Percentiles rank a stretch among this genome's conserved stretches.
phyloP scores from a whole-genome alignment of 2,888 invertebrate genomes.

The Clunio marinus region DNA sequence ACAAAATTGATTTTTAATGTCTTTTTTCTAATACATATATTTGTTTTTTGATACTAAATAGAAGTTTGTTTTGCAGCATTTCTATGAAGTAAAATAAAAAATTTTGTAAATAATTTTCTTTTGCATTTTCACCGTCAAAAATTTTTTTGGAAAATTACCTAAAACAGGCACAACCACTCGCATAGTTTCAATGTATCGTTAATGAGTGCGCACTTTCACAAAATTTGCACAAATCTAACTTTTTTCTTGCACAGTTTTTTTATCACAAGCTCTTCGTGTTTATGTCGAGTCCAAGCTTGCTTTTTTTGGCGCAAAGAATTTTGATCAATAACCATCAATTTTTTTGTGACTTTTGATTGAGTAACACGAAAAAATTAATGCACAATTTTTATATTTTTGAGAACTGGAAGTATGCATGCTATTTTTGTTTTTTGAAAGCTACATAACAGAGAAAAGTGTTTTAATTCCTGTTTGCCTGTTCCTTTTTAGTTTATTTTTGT shows the following conservation, averaged over 20 bases:
- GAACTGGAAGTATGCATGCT: neutral
- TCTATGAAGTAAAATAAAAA: neutral
- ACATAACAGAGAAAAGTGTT: neutral
- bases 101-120: conserved; percentile 1
- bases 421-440: conserved; percentile 23
- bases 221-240: neutral
- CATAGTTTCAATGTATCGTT: conserved; percentile 37
- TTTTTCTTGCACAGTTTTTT: conserved; percentile 8
- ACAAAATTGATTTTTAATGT: conserved; percentile 38
- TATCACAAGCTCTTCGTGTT: conserved; percentile 2
- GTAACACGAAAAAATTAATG: neutral
- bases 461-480: conserved; percentile 18
- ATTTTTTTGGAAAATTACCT: neutral
- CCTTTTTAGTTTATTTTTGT: neutral
- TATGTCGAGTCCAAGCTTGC: neutral
- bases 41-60: conserved; percentile 19
- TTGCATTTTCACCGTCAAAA: conserved; percentile 25
- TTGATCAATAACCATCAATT: neutral
- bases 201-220: neutral
- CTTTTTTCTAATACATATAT: conserved; percentile 23
- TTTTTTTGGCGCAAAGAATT: conserved; percentile 6
- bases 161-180: conserved; percentile 18
- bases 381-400: conserved; percentile 15
- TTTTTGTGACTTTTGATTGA: neutral
- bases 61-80: neutral